Evolutionary conservation across 2,113 vertebrate genomes (phyloP), one percentile per base, ranked within the genome.

Genomic region (Ochotona princeps): DNA sequence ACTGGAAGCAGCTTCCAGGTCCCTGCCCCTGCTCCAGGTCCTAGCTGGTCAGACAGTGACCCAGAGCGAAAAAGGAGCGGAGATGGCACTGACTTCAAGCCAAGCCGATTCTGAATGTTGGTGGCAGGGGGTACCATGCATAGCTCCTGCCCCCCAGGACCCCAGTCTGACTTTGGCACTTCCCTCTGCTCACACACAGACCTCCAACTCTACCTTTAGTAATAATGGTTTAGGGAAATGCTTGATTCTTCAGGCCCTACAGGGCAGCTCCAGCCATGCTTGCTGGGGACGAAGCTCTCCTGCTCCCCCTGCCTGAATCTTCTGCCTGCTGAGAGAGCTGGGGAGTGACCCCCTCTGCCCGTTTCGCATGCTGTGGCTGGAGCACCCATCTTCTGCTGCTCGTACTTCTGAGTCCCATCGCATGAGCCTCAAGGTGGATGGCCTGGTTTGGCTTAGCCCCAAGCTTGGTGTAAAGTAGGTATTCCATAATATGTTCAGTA

Each of bases 401-500:
- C 54, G 13, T 57, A 18, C 54, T 18, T 6, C 54, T 18, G 17
- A 57, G 65, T 47, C 51, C 57, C 67, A 6, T 38, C 28, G 4
- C 21, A 47, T 38, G 80, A 69, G 32, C 85, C 91, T 70, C 54
- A 7, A 8, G 57, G 30, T 6, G 60, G 79, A 60, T 26, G 49
- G 7, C 1, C 0, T 1, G 8, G 7, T 25, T 9, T 12, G 18
- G 7, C 3, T 63, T 57, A 81, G 10, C 88, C 49, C 47, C 0
- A 9, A 21, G 6, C 78, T 47, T 44, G 57, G 47, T 17, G 35
- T 3, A 12, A 30, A 23, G 69, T 8, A 28, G 60, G 14, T 17
- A 0, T 35, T 49, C 38, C 20, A 54, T 25, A 51, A 44, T 23
- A 21, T 21, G 14, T 8, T 23, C 69, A 73, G 1, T 60, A 54